phyloP scores from a whole-genome alignment of 2,113 vertebrate genomes.

The Embiotoca jacksoni region DNA sequence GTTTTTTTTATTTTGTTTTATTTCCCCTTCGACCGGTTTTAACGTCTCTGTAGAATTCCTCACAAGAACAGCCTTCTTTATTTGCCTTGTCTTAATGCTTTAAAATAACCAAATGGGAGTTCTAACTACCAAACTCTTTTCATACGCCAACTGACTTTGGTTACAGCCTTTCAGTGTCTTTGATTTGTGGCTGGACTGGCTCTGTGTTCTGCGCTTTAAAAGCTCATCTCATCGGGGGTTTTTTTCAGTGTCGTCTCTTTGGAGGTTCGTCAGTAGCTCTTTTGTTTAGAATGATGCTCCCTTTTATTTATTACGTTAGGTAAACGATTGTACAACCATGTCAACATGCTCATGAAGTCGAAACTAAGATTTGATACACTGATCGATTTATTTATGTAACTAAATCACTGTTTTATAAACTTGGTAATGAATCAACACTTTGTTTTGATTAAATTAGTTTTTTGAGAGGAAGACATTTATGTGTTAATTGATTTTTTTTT shows the following conservation, averaged over 20 bases:
- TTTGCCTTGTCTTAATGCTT: conserved; percentile 99
- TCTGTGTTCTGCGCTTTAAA: conserved; percentile 95
- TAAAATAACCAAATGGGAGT: conserved; percentile 99
- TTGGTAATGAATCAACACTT: conserved; percentile 94
- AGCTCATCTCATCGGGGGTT: conserved; percentile 82
- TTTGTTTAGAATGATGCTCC: conserved; percentile 90
- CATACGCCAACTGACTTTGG: conserved; percentile 90
- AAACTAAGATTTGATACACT: conserved; percentile 99
- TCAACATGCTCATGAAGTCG: conserved; percentile 98
- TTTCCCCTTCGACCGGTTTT: conserved; percentile 25
- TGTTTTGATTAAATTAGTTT: conserved; percentile 98
- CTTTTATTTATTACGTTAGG: conserved; percentile 98
- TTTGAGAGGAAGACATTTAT: conserved; percentile 87
- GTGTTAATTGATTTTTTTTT: conserved; percentile 9
- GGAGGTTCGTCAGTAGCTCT: conserved; percentile 90
- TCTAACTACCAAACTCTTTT: conserved; percentile 96
- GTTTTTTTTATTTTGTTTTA: conserved; percentile 1
- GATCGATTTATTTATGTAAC: conserved; percentile 99
- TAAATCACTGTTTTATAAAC: conserved; percentile 99
- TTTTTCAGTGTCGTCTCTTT: conserved; percentile 93
- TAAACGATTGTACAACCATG: conserved; percentile 97
- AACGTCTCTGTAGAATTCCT: conserved; percentile 90
- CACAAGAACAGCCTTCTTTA: conserved; percentile 97
- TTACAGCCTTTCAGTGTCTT: conserved; percentile 91
- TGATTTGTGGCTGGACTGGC: conserved; percentile 89